Percentiles rank a stretch among this genome's conserved stretches.
Evolutionary conservation across 1,140 invertebrate genomes (phyloP).

Genomic region (Lordiphosa clarofinis): DNA sequence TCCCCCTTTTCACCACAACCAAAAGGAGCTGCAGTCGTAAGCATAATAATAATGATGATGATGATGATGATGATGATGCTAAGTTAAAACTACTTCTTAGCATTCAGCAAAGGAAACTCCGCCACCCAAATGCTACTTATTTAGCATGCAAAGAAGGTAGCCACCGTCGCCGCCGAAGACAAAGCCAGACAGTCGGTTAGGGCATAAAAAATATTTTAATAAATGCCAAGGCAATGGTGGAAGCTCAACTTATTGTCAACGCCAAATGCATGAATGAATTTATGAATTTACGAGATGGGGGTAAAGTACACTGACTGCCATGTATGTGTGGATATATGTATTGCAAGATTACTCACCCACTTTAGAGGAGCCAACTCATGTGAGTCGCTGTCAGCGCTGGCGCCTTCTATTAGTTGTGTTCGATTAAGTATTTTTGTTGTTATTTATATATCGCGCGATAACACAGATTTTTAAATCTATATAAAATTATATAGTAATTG

Average conservation of each 20-base stretch:
- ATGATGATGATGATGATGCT: conserved; percentile 44
- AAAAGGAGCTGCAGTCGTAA: conserved; percentile 18
- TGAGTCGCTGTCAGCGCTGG: conserved; percentile 54
- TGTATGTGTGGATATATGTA: conserved; percentile 8
- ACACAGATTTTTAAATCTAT: conserved; percentile 15
- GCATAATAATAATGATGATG: conserved; percentile 34
- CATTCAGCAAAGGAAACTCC: conserved; percentile 16
- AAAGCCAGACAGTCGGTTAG: conserved; percentile 17
- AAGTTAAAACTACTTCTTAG: conserved; percentile 44
- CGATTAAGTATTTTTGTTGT: conserved; percentile 2
- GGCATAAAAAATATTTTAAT: conserved; percentile 32
- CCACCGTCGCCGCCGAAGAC: conserved; percentile 9
- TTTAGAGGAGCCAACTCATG: conserved; percentile 69
- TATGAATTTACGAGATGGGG: conserved; percentile 25
- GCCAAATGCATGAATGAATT: conserved; percentile 56
- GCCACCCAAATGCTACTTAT: conserved; percentile 16
- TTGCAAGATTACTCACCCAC: conserved; percentile 61
- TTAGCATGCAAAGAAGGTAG: conserved; percentile 54
- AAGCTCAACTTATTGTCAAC: conserved; percentile 52
- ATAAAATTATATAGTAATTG: conserved; percentile 22
- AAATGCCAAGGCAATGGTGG: conserved; percentile 33
- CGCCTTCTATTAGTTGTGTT: conserved; percentile 34
- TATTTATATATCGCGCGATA: conserved; percentile 25
- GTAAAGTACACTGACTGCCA: not conserved
- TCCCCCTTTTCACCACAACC: not conserved